Percentiles rank a stretch among this genome's conserved stretches.
phyloP scores from a whole-genome alignment of 2,797 vertebrate species.

The Poecilia wingei region DNA sequence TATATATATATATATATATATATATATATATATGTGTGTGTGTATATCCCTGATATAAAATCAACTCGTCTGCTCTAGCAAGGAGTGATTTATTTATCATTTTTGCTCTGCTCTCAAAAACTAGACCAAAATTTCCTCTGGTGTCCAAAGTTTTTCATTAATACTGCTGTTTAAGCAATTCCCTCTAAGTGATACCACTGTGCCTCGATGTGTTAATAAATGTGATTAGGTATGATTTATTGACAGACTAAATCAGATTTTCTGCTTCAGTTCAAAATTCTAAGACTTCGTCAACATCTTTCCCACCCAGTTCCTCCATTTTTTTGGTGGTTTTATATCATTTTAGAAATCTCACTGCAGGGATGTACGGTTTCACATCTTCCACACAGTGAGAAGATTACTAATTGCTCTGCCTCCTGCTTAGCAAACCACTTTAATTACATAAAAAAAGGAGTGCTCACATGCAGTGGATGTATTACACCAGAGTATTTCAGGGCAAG shows the following conservation, averaged over 20 bases:
- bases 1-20: too few species aligned
- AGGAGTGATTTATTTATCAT: neutral
- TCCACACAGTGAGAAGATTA: constrained; percentile 60
- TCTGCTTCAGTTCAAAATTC: neutral
- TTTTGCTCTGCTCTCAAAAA: neutral
- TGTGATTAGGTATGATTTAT: neutral
- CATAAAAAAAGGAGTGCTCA: constrained; percentile 34
- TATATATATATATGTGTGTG: too few species aligned
- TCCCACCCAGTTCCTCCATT: neutral
- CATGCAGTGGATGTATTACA: constrained; percentile 10
- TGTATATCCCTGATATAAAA: neutral
- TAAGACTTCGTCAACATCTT: neutral
- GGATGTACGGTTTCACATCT: constrained; percentile 47
- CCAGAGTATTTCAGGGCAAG: constrained; percentile 16
- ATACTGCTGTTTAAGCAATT: neutral
- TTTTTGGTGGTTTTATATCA: constrained; percentile 55
- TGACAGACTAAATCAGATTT: neutral
- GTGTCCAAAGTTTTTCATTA: neutral
- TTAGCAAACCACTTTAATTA: constrained; percentile 50
- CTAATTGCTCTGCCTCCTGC: constrained; percentile 64
- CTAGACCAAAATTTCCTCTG: neutral
- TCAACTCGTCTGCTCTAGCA: neutral
- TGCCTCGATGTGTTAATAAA: neutral
- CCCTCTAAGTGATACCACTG: neutral
- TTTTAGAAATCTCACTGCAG: constrained; percentile 50